These are phyloP conservation scores for Pseudomyrmex pallidus DNA, from an alignment of 1,140 invertebrate genomes.

Conservation along the genomic window DNA sequence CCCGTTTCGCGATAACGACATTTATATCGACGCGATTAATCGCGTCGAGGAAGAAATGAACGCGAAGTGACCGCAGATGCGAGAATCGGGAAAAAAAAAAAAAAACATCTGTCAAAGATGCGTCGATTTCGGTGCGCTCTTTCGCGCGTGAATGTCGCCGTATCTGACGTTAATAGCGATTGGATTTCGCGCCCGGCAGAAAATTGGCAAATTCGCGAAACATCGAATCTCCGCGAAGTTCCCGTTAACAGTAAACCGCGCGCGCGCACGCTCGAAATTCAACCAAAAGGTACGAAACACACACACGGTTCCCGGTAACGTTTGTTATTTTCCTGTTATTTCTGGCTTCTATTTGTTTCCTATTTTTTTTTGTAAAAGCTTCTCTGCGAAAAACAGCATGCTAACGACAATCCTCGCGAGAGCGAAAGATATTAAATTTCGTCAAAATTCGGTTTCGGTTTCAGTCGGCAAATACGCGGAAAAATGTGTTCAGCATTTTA, in stretches of 20 bases:
- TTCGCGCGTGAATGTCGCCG: not conserved
- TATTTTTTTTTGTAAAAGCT: conserved; percentile 12
- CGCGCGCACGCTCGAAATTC: not conserved
- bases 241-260: conserved; percentile 2
- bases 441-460: conserved; percentile 22
- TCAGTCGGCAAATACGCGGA: conserved; percentile 1
- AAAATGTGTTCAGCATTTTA: not conserved
- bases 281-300: conserved; percentile 22
- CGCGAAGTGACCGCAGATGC: conserved; percentile 4
- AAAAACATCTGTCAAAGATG: conserved; percentile 50
- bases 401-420: conserved; percentile 33
- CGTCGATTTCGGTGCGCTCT: not conserved
- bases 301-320: not conserved
- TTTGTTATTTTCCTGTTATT: conserved; percentile 30
- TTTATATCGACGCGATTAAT: conserved; percentile 23
- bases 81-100: conserved; percentile 6
- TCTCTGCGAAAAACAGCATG: conserved; percentile 21
- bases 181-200: conserved; percentile 24
- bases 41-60: conserved; percentile 18
- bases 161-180: conserved; percentile 45
- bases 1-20: conserved; percentile 19
- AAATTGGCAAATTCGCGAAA: conserved; percentile 40
- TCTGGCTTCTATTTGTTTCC: too few relatives aligned
- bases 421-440: conserved; percentile 49
- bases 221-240: conserved; percentile 29